Percentiles rank a stretch among this genome's conserved stretches.
Evolutionary conservation across 2,888 invertebrate genomes (phyloP).

Genomic region (Podabrus alpinus): DNA sequence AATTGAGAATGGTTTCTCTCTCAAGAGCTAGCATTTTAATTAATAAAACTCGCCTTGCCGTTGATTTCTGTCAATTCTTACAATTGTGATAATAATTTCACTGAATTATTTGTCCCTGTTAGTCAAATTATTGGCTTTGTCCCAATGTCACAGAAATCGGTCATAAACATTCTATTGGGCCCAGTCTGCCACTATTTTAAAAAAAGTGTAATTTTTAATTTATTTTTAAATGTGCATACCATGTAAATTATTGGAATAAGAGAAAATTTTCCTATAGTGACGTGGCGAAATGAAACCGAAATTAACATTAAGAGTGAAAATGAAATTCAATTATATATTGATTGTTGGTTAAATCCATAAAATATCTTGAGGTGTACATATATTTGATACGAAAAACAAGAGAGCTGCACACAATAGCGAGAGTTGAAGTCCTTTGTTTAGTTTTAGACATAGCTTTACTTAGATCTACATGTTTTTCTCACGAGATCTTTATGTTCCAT

Average conservation of each 20-base stretch:
- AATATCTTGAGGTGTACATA: constrained; percentile 14
- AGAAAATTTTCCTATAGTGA: too few relatives aligned
- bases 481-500: constrained; percentile 23
- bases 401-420: constrained; percentile 13
- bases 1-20: too few relatives aligned
- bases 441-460: constrained; percentile 21
- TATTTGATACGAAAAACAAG: constrained; percentile 20
- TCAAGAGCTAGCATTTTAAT: neutral
- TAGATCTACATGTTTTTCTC: constrained; percentile 25
- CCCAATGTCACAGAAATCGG: too few relatives aligned
- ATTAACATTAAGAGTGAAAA: neutral
- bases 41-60: neutral
- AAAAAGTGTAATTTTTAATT: too few relatives aligned
- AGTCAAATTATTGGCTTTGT: too few relatives aligned
- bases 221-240: too few relatives aligned
- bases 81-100: neutral
- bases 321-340: neutral
- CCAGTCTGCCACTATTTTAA: too few relatives aligned
- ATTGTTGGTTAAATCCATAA: constrained; percentile 11
- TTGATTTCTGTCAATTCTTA: too few relatives aligned
- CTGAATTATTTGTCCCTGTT: too few relatives aligned
- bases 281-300: neutral
- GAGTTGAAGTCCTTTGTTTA: constrained; percentile 20
- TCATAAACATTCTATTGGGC: too few relatives aligned
- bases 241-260: too few relatives aligned